Evolutionary conservation across 92 coral and sea anemone species (phyloP), one percentile per base, ranked within the genome.

Genomic region (Porites divaricata): DNA sequence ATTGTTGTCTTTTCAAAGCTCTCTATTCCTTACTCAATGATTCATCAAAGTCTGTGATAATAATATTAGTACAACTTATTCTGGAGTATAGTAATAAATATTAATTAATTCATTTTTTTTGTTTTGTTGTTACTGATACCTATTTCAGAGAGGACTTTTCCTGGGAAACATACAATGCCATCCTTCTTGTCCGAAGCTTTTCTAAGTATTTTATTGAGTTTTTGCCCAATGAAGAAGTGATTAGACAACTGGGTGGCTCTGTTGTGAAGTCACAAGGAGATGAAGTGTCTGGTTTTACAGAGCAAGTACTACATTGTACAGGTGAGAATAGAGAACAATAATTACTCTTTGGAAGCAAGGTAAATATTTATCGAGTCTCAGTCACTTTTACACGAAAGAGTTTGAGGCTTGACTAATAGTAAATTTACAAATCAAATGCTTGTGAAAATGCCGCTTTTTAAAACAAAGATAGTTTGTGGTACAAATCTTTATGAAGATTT

Each of bases 101-200:
- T 21, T 65, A 1, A 63, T 64, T 68, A 20, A 1, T 6, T 49
- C 1, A 35, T 12, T 20, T 23, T 1, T 59, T 80, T 11, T 14
- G 1, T 35, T 35, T 35, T 35, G 45, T 4, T 3, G 41, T 5
- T 15, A 1, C 15, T 70, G 74, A 70, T 52, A n/a, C 72, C 1
- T 58, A 17, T 92, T 83, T 54, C 82, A 96, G 98, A 74, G 72
- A 85, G 45, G 92, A 93, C 74, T 82, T 89, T 65, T 86, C 88
- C 1, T 90, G 89, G 93, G 96, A 94, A 71, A 83, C 88, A 71
- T 94, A 94, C 84, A 96, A 96, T 89, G 97, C 98, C 50, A 84
- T 96, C 72, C 83, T 96, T 59, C 93, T 96, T 8, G 95, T 92
- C 56, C 95, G 98, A 49, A 92, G 98, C 88, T 96, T 96, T 81